A percentile compares a stretch with the other conserved stretches of the same genome.
Conservation (phyloP, 2,113 vertebrate genomes). For the Ailurus styani region DNA sequence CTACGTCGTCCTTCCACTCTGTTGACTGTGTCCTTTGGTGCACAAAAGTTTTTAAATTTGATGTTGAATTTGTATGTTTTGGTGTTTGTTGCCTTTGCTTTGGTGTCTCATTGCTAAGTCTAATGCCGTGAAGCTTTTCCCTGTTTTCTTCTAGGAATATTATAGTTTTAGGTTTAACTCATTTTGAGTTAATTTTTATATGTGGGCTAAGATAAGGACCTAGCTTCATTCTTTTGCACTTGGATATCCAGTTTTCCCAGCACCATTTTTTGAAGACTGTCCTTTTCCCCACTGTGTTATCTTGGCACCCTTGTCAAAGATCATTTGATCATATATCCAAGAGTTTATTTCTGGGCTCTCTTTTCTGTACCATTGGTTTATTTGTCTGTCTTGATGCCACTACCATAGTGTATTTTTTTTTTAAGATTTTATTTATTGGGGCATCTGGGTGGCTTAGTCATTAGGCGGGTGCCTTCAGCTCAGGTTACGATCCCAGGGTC, state of each 20-base stretch:
- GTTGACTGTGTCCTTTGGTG: neutral
- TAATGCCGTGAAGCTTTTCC: neutral
- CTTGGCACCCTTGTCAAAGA: no score
- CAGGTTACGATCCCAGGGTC: no score
- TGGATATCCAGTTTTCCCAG: no score
- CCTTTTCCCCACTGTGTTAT: no score
- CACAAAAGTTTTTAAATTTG: neutral
- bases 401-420: neutral
- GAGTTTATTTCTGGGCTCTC: neutral
- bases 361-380: neutral
- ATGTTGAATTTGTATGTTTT: neutral
- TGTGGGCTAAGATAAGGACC: neutral
- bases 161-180: neutral
- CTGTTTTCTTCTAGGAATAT: neutral
- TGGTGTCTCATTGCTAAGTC: neutral
- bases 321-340: neutral
- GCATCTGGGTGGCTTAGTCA: no score
- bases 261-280: no score
- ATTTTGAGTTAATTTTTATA: neutral
- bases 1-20: neutral
- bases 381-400: neutral
- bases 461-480: no score
- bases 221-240: no score
- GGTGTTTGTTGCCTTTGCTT: neutral
- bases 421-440: neutral